phyloP scores from a whole-genome alignment of 2,888 invertebrate species.

The Rutpela maculata region DNA sequence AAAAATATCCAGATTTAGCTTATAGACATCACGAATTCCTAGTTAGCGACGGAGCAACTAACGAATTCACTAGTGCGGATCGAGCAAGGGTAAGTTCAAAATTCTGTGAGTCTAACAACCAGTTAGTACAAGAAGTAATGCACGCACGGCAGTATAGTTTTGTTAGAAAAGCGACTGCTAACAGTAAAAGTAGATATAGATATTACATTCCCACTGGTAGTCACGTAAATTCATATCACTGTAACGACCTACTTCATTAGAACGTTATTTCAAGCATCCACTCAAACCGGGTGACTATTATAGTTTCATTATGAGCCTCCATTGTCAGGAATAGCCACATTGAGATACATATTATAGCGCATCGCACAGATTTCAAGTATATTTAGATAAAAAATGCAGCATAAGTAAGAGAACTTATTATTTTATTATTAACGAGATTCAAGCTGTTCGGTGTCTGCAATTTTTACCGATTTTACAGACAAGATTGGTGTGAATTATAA shows the following conservation, averaged over 20 bases:
- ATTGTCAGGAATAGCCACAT: not conserved
- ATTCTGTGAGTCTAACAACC: constrained; percentile 4
- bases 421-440: no score
- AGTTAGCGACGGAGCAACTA: constrained; percentile 75
- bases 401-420: no score
- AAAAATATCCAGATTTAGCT: constrained; percentile 92
- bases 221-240: constrained; percentile 52
- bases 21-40: constrained; percentile 91
- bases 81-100: constrained; percentile 79
- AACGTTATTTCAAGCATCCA: constrained; percentile 20
- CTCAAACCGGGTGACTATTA: constrained; percentile 27
- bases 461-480: no score
- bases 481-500: no score
- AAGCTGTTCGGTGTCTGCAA: no score
- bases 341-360: not conserved
- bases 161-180: constrained; percentile 56
- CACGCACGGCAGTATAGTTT: constrained; percentile 54
- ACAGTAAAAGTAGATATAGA: constrained; percentile 38
- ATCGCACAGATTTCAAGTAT: not conserved
- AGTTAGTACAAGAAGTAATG: constrained; percentile 44
- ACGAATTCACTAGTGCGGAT: constrained; percentile 78
- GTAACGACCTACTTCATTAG: constrained; percentile 27
- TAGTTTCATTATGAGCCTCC: not conserved
- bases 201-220: constrained; percentile 46
- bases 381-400: no score